These are phyloP conservation scores for Enteromius trimaculatus DNA, from an alignment of 2,797 vertebrate species.

Conservation along the genomic window DNA sequence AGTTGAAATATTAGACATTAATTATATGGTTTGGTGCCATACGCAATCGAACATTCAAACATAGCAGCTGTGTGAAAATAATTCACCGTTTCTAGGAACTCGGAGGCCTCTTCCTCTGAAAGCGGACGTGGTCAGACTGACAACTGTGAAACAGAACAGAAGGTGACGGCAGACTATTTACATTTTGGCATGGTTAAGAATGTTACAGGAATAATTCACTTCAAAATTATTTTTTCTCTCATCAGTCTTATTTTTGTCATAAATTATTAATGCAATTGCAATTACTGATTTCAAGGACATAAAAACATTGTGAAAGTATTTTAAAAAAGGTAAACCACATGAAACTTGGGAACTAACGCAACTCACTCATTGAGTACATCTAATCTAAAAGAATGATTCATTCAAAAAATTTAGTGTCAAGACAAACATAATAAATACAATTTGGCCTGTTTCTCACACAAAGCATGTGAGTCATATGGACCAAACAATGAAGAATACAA, in stretches of 20 bases:
- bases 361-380: not conserved
- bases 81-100: slow-evolving; percentile 20
- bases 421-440: not conserved
- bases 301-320: not conserved
- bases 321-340: not conserved
- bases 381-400: not conserved
- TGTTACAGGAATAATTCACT: not conserved
- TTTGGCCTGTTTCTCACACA: not conserved
- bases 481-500: no score
- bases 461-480: not conserved
- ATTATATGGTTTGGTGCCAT: not conserved
- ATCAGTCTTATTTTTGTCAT: not conserved
- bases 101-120: slow-evolving; percentile 7
- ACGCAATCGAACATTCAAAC: not conserved
- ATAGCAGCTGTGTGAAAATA: not conserved
- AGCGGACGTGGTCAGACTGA: slow-evolving; percentile 19
- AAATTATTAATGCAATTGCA: not conserved
- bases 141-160: not conserved
- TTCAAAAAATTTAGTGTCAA: not conserved
- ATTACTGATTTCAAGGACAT: not conserved
- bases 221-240: not conserved
- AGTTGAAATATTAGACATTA: not conserved
- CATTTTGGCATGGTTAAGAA: not conserved
- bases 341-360: not conserved
- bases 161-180: not conserved